Evolutionary conservation across 2,888 invertebrate genomes (phyloP).

Genomic region (Tillus elongatus): DNA sequence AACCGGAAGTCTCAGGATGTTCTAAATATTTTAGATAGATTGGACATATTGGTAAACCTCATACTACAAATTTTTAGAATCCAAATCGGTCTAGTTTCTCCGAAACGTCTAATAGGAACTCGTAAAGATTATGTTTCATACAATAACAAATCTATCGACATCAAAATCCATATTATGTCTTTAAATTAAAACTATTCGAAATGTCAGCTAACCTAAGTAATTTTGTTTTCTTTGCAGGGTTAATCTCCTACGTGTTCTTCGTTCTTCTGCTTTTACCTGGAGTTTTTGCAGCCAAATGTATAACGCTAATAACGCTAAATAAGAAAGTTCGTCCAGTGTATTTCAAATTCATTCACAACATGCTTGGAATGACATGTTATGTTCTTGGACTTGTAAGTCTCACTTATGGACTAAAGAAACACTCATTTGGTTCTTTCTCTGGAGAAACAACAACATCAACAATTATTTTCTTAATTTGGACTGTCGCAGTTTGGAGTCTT

Average conservation of each 20-base stretch:
- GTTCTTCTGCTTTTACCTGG: slow-evolving; percentile 28
- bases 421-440: slow-evolving; percentile 30
- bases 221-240: slow-evolving; percentile 33
- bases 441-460: slow-evolving; percentile 26
- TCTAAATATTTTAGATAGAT: too few relatives aligned
- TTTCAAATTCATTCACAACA: slow-evolving; percentile 33
- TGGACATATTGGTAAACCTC: too few relatives aligned
- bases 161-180: too few relatives aligned
- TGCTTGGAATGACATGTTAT: slow-evolving; percentile 31
- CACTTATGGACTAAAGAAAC: slow-evolving; percentile 30
- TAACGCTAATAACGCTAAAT: slow-evolving; percentile 24
- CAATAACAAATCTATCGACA: too few relatives aligned
- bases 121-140: too few relatives aligned
- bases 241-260: slow-evolving; percentile 31
- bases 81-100: too few relatives aligned
- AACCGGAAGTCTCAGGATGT: too few relatives aligned
- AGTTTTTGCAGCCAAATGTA: slow-evolving; percentile 25
- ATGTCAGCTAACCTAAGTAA: too few relatives aligned
- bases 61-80: too few relatives aligned
- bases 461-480: slow-evolving; percentile 27
- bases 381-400: slow-evolving; percentile 32
- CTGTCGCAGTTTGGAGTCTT: slow-evolving; percentile 30
- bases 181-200: too few relatives aligned
- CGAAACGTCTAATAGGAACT: too few relatives aligned
- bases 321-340: slow-evolving; percentile 25